These are phyloP conservation scores for Pinctada fucata DNA, from an alignment of 2,888 invertebrate genomes.

Conservation along the genomic window DNA sequence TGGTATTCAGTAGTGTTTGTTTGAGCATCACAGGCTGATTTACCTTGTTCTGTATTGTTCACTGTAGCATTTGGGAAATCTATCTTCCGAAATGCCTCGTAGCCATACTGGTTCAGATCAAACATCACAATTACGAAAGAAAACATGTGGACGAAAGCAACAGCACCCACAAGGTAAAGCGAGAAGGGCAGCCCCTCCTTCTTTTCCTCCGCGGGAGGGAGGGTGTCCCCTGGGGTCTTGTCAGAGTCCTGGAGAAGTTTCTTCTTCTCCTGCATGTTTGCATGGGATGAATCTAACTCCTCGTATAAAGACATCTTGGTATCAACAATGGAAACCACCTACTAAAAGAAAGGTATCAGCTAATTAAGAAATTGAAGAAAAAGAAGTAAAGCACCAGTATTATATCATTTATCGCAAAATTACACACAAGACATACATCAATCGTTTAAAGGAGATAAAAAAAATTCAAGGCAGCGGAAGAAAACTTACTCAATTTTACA, in stretches of 20 bases:
- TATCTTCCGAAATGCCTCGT: slow-evolving; percentile 4
- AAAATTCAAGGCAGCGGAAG: too few species aligned
- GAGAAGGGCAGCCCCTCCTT: slow-evolving; percentile 5
- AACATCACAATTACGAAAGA: slow-evolving; percentile 21
- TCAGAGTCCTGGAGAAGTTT: slow-evolving; percentile 3
- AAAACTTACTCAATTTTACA: too few species aligned
- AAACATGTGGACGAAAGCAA: slow-evolving; percentile 22
- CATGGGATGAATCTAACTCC: too few species aligned
- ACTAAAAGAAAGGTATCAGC: too few species aligned
- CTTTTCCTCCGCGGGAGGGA: not conserved
- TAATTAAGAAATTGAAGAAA: too few species aligned
- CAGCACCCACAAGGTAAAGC: slow-evolving; percentile 10
- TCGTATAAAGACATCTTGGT: too few species aligned
- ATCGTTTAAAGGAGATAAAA: too few species aligned
- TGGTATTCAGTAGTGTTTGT: slow-evolving; percentile 18
- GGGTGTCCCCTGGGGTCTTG: not conserved
- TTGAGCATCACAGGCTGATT: not conserved
- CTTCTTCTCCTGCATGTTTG: slow-evolving; percentile 6
- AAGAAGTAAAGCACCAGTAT: too few species aligned
- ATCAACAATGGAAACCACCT: too few species aligned
- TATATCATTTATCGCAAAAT: too few species aligned
- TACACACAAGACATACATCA: too few species aligned
- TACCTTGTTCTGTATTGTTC: slow-evolving; percentile 5
- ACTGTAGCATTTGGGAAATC: not conserved
- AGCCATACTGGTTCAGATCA: slow-evolving; percentile 21